Evolutionary conservation across 1,140 invertebrate species (phyloP), one percentile per base, ranked within the genome.

Genomic region (Temnothorax longispinosus): DNA sequence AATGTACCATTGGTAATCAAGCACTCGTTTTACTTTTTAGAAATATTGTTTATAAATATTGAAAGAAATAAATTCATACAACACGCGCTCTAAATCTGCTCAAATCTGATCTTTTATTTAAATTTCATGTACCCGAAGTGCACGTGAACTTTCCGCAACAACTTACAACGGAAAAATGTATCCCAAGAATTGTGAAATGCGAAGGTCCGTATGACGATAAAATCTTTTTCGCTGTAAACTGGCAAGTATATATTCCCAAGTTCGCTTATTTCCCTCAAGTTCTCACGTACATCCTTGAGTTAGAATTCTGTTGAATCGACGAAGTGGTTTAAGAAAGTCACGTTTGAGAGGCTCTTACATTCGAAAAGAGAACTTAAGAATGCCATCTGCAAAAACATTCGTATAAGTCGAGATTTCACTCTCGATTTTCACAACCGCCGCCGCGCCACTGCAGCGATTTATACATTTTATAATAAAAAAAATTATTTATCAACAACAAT

Each of bases 301-400:
- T 81, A 81, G 64, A 71, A 35, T 71, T 81, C 47, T 32, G 47
- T 69, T 52, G 64, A 69, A 81, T 71, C 35, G 47, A 80, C 77
- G 47, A 71, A 81, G 47, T 69, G 64, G 38, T 81, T 71, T 13
- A 27, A 54, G 38, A 81, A 81, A 71, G 47, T 71, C 47, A 71
- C 35, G 50, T 71, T 47, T 56, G 21, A 78, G 8, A 52, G 13
- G 4, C 47, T 81, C 35, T 81, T 35, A 80, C n/a, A 38, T 35
- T 5, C 58, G 21, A 71, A 41, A 54, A 54, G 50, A 71, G 8
- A 81, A 44, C 35, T 71, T 21, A 81, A 81, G 15, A 81, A 13
- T 52, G 32, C 18, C 35, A 56, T 54, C n/a, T 21, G 27, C 21
- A 71, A 27, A 69, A 69, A 71, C 18, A 69, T 41, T 54, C 10